Base-by-base conservation (phyloP, 2,888 invertebrate species). In the Andricus quercusramuli region DNA sequence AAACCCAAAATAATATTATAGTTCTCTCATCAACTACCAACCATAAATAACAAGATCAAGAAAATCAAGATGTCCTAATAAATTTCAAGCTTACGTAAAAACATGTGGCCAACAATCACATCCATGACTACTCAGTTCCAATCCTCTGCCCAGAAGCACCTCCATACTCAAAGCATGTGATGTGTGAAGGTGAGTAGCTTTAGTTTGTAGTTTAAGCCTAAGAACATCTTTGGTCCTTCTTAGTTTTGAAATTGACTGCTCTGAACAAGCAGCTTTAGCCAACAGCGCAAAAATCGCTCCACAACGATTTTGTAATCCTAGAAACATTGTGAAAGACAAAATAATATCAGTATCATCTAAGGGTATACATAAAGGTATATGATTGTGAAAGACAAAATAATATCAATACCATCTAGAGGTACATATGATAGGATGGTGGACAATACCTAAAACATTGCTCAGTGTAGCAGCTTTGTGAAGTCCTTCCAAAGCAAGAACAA, bases 101-200 rank as follows among this genome's bases (percentile, higher is more conserved):
- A 99, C 97, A 90, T 99, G 98, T 84, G 97, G 97, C 99, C 99
- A 99, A 89, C 99, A 99, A 85, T 98, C 97, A 25, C 97, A 95
- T 41, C 98, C 97, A 90, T 98, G 98, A 62, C 98, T 97, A 6
- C 98, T 98, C 11, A 98, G 94, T 90, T 98, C 98, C 77, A 99
- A 93, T 2, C 98, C 98, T 82, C 96, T 95, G 78, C 96, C 96
- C 80, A 99, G 94, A 37, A 99, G 94, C 25, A 99, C 97, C 91
- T 99, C 98, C 94, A 99, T 95, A 64, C 98, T 98, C 84, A 99
- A 93, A 0, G 98, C 97, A 90, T 99, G 98, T 0, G 98, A 97
- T 47, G 97, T 96, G 67, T 97, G 95, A 83, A 98, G 95, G 87
- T 96, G 96, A 0, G 96, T 95, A 1, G 96, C 96, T 20, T 95